Evolutionary conservation across 2,888 invertebrate species (phyloP).

Genomic region (Ditula angustiorana): DNA sequence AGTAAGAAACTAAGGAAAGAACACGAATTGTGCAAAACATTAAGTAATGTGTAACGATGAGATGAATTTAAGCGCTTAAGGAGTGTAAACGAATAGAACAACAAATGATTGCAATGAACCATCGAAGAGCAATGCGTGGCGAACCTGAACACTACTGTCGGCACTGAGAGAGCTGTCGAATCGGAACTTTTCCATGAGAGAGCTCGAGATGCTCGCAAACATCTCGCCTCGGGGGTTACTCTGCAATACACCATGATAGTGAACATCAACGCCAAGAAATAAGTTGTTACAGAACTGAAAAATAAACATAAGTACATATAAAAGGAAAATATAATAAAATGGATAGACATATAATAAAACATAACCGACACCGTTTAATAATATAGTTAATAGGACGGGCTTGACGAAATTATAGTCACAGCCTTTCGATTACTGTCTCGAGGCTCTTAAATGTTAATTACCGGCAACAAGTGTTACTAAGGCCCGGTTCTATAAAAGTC

Average conservation of each 20-base stretch:
- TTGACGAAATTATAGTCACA: not conserved
- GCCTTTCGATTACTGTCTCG: not conserved
- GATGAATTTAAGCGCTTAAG: conserved; percentile 41
- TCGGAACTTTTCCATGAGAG: conserved; percentile 92
- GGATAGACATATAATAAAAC: conserved; percentile 44
- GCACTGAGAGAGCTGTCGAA: conserved; percentile 91
- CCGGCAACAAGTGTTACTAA: too few species aligned
- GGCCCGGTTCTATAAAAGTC: too few species aligned
- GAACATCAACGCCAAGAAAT: conserved; percentile 43
- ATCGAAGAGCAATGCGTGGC: conserved; percentile 73
- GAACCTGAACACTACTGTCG: conserved; percentile 91
- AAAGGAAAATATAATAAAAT: conserved; percentile 47
- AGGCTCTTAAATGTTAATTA: not conserved
- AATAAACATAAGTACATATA: conserved; percentile 58
- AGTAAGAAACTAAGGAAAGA: conserved; percentile 15
- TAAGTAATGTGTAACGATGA: conserved; percentile 36
- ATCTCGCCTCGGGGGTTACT: conserved; percentile 92
- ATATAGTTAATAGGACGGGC: conserved; percentile 14
- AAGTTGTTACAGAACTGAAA: conserved; percentile 59
- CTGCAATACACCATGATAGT: conserved; percentile 82
- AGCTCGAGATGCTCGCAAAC: conserved; percentile 93
- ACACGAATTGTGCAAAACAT: conserved; percentile 29
- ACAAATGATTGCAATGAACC: conserved; percentile 56
- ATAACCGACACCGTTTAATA: conserved; percentile 15
- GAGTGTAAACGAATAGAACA: conserved; percentile 43